Percentiles rank a stretch among this genome's conserved stretches.
These are phyloP conservation scores for Parapsyche elsis DNA, from an alignment of 1,140 invertebrate genomes.

Conservation along the genomic window DNA sequence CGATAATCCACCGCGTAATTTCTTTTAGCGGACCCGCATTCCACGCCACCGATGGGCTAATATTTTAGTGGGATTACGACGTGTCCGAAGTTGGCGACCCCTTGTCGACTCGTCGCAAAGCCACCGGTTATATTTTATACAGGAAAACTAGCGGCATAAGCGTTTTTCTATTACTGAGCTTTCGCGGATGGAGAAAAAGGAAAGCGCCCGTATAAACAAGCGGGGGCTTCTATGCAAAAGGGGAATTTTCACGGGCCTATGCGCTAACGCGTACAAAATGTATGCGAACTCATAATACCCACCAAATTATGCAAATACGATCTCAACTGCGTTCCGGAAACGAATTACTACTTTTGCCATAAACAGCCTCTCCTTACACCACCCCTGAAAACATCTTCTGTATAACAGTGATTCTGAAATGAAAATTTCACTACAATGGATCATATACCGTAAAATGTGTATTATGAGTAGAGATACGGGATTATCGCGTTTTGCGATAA, in stretches of 20 bases:
- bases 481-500: too few species aligned
- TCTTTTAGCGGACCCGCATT: too few species aligned
- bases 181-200: not conserved
- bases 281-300: not conserved
- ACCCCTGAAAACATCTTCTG: not conserved
- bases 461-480: too few species aligned
- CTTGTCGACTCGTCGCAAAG: not conserved
- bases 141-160: conserved; percentile 28
- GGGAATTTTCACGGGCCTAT: conserved; percentile 11
- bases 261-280: not conserved
- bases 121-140: not conserved
- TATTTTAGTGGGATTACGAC: not conserved
- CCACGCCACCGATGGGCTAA: not conserved
- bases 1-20: too few species aligned
- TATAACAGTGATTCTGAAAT: too few species aligned
- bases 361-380: not conserved
- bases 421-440: too few species aligned
- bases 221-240: not conserved
- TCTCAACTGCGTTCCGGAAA: conserved; percentile 2
- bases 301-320: conserved; percentile 28
- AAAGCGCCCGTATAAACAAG: not conserved
- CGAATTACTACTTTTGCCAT: conserved; percentile 8
- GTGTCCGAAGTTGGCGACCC: too few species aligned
- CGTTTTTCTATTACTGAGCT: not conserved
- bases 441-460: too few species aligned